Conservation (phyloP, 2,113 vertebrate species). For the Oryzias curvinotus region DNA sequence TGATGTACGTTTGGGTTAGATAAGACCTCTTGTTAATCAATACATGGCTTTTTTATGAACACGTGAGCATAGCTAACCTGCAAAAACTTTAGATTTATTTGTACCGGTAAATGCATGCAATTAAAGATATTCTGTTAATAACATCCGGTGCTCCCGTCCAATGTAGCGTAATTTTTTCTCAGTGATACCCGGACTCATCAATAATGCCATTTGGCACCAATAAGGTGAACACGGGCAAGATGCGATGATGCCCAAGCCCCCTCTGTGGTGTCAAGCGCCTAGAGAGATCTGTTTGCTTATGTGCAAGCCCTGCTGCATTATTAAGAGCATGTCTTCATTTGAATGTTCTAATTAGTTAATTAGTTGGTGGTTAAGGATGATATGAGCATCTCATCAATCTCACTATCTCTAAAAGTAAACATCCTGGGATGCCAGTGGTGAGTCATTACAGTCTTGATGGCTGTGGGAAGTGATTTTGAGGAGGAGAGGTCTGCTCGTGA, state of each 20-base stretch:
- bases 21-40: constrained; percentile 47
- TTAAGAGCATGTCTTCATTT: constrained; percentile 79
- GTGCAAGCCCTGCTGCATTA: constrained; percentile 68
- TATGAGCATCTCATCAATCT: constrained; percentile 81
- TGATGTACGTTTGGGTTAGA: background rate
- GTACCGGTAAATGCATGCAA: constrained; percentile 27
- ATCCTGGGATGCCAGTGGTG: constrained; percentile 64
- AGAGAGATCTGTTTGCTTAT: constrained; percentile 68
- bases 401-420: constrained; percentile 80
- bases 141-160: constrained; percentile 5
- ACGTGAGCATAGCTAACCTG: constrained; percentile 20
- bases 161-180: constrained; percentile 19
- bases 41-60: constrained; percentile 19
- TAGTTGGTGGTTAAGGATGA: constrained; percentile 83
- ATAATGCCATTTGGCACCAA: constrained; percentile 44
- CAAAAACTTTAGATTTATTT: constrained; percentile 15
- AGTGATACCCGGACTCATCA: constrained; percentile 49
- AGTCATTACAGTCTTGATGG: constrained; percentile 79
- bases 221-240: constrained; percentile 33
- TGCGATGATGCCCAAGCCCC: constrained; percentile 31
- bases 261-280: constrained; percentile 53
- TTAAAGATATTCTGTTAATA: constrained; percentile 24
- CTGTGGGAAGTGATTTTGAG: constrained; percentile 69
- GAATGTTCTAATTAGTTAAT: constrained; percentile 82
- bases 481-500: constrained; percentile 62